Conservation (phyloP, 2,113 vertebrate genomes). For the Empidonax alnorum region DNA sequence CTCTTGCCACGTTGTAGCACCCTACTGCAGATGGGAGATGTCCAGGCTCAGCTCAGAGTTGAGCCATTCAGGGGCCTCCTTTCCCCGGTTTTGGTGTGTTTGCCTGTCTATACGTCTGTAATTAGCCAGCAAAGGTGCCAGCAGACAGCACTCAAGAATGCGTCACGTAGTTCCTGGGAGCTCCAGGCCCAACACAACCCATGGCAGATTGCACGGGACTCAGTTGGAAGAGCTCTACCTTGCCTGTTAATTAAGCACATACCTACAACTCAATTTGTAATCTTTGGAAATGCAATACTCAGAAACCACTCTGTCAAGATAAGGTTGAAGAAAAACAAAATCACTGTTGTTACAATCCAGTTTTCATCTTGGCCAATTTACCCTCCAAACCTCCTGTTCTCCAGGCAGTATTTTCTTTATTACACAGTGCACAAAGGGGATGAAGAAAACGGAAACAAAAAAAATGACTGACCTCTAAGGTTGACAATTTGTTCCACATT, state of each 20-base stretch:
- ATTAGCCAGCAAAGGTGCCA: background rate
- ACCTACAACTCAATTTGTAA: background rate
- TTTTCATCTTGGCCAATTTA: background rate
- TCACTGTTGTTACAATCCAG: background rate
- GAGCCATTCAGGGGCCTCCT: background rate
- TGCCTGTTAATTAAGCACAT: background rate
- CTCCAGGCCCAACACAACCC: background rate
- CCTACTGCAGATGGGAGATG: background rate
- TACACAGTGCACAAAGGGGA: background rate
- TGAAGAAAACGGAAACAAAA: background rate
- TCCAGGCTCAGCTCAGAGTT: background rate
- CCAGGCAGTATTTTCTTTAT: background rate
- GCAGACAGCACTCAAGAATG: background rate
- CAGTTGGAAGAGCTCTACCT: background rate
- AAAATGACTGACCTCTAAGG: background rate
- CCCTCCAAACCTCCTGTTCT: background rate
- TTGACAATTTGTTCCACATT: background rate
- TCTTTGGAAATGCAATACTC: background rate
- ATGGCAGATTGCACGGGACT: background rate
- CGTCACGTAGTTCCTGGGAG: fast-evolving
- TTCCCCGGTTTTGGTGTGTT: background rate
- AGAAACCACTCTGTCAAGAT: background rate
- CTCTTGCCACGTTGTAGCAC: background rate
- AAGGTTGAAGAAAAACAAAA: conserved; percentile 20
- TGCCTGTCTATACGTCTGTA: background rate